Percentiles rank a stretch among this genome's conserved stretches.
Evolutionary conservation across 2,797 vertebrate species (phyloP).

Genomic region (Dermochelys coriacea): DNA sequence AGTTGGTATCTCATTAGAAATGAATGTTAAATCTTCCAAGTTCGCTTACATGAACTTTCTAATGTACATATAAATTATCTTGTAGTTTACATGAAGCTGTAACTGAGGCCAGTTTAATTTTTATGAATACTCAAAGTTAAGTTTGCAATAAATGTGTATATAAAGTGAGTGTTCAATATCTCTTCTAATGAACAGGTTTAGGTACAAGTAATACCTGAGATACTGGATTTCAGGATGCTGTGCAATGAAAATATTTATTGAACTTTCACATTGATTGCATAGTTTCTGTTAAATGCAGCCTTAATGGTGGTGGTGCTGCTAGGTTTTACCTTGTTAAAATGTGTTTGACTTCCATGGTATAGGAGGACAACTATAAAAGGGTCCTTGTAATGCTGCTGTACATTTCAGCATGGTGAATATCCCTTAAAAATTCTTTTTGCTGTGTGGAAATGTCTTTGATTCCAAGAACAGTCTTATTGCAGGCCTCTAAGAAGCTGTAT

Average conservation of each 20-base stretch:
- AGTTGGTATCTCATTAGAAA: neutral
- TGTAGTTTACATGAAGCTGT: neutral
- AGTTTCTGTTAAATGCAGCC: neutral
- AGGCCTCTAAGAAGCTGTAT: neutral
- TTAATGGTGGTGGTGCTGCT: neutral
- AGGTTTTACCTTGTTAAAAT: neutral
- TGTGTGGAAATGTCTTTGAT: neutral
- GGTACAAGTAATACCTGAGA: neutral
- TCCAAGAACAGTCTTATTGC: neutral
- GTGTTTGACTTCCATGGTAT: neutral
- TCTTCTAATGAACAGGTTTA: neutral
- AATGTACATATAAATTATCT: neutral
- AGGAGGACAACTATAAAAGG: neutral
- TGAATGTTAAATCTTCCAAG: neutral
- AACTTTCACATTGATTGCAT: neutral
- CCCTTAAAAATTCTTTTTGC: neutral
- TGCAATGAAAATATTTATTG: neutral
- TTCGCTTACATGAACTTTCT: neutral
- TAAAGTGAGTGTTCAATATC: neutral
- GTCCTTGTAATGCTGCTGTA: neutral
- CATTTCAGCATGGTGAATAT: neutral
- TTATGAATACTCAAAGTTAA: neutral
- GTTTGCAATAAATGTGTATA: constrained; percentile 1
- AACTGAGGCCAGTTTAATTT: constrained; percentile 12
- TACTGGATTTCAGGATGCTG: neutral